phyloP scores from a whole-genome alignment of 1,140 invertebrate genomes.

The Olivierus martensii region DNA sequence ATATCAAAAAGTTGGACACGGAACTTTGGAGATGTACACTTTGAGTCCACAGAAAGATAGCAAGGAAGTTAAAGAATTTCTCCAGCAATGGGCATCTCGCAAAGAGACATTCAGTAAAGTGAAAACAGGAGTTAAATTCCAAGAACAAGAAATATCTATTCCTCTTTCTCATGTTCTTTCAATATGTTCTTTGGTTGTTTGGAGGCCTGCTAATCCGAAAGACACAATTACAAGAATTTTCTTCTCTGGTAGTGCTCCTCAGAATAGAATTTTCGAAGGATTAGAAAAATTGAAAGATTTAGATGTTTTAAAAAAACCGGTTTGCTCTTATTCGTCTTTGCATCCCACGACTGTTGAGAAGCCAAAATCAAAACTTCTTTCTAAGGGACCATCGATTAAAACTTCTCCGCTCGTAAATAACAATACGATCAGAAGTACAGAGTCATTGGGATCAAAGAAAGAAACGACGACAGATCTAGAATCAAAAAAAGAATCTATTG shows the following conservation, averaged over 20 bases:
- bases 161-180: constrained; percentile 82
- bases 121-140: constrained; percentile 9
- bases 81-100: constrained; percentile 10
- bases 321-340: constrained; percentile 49
- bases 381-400: too few species aligned
- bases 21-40: constrained; percentile 92
- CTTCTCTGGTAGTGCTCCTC: constrained; percentile 87
- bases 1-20: constrained; percentile 92
- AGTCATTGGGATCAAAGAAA: neutral
- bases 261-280: constrained; percentile 92
- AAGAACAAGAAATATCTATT: constrained; percentile 28
- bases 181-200: constrained; percentile 82
- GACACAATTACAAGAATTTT: constrained; percentile 88
- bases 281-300: constrained; percentile 63
- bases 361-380: neutral
- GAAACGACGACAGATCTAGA: neutral
- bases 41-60: constrained; percentile 83
- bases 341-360: neutral
- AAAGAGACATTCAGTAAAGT: constrained; percentile 14
- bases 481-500: neutral
- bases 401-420: too few species aligned
- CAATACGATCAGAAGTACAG: neutral
- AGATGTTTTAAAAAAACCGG: constrained; percentile 76
- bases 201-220: constrained; percentile 84
- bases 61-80: constrained; percentile 52